These are phyloP conservation scores for Ictidomys tridecemlineatus DNA, from an alignment of 2,113 vertebrate genomes.

Conservation along the genomic window DNA sequence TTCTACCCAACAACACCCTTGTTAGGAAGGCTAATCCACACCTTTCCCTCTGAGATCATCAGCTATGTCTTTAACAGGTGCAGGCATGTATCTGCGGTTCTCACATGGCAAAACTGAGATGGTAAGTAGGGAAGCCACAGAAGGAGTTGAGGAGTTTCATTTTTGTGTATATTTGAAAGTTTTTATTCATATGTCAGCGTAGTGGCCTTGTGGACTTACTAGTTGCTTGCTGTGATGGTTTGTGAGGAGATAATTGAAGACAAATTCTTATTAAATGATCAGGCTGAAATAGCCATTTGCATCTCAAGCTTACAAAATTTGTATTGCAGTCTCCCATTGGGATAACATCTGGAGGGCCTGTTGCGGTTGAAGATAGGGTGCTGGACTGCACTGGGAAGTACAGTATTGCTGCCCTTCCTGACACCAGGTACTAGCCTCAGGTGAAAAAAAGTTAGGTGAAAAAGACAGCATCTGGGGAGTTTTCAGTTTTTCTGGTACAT, in stretches of 20 bases:
- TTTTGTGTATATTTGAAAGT: not conserved
- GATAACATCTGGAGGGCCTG: not conserved
- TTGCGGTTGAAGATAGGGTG: not conserved
- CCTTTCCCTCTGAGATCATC: not conserved
- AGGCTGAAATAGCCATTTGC: not conserved
- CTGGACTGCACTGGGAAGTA: not conserved
- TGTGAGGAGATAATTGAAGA: not conserved
- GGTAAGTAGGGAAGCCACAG: not conserved
- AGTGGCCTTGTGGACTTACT: not conserved
- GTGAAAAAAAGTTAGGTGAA: not conserved
- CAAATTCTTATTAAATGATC: not conserved
- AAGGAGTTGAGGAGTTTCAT: not conserved
- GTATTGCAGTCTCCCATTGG: not conserved
- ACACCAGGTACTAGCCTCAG: not conserved
- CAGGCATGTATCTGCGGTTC: not conserved
- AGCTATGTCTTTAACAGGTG: not conserved
- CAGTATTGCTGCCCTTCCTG: not conserved
- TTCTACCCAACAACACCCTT: not conserved
- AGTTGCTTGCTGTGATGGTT: not conserved
- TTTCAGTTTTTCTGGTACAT: not conserved
- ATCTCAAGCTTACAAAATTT: constrained; percentile 4
- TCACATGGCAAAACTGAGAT: not conserved
- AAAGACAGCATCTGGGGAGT: not conserved
- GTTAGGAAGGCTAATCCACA: not conserved
- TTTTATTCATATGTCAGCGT: not conserved